Evolutionary conservation across 2,113 vertebrate species (phyloP), one percentile per base, ranked within the genome.

Genomic region (Erythrocercus mccallii): DNA sequence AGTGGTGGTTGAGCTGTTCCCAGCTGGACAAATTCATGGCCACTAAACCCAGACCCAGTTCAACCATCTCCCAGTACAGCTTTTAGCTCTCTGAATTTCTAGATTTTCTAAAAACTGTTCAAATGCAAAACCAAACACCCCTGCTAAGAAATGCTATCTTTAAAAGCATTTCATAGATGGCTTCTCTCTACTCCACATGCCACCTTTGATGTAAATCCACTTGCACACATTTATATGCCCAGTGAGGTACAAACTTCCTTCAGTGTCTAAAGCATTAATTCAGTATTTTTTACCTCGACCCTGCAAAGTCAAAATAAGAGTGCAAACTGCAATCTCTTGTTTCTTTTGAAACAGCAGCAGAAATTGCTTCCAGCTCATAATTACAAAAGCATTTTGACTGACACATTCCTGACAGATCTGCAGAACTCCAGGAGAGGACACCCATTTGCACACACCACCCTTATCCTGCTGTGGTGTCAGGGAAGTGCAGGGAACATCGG

Each of bases 391-490:
- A 53, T 64, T 89, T 81, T 19, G 40, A 86, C 11, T 60, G 54
- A 28, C 31, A 47, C 24, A 24, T 12, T 58, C 38, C 56, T 25
- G 66, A 58, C 0, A 42, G 80, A 20, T 53, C 5, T 48, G 77
- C 65, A 84, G 64, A 68, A 20, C n/a, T 56, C 40, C 25, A 53
- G 21, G 54, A 4, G 19, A 81, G 73, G 86, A 73, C 17, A 28
- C 31, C 30, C 7, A 3, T 25, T 20, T 33, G 86, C 54, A 72
- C 16, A 20, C 72, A 31, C 1, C 57, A 3, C 13, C 81, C 58
- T 14, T 0, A 25, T 5, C 33, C 14, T 0, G 12, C 51, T 54
- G 58, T 1, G 2, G 35, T 53, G 76, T 2, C 64, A 58, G 51
- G 83, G 87, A 76, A 83, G 58, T 0, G 4, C 51, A 15, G 51